phyloP scores from a whole-genome alignment of 2,113 vertebrate genomes.

The Platycercus adscitus region DNA sequence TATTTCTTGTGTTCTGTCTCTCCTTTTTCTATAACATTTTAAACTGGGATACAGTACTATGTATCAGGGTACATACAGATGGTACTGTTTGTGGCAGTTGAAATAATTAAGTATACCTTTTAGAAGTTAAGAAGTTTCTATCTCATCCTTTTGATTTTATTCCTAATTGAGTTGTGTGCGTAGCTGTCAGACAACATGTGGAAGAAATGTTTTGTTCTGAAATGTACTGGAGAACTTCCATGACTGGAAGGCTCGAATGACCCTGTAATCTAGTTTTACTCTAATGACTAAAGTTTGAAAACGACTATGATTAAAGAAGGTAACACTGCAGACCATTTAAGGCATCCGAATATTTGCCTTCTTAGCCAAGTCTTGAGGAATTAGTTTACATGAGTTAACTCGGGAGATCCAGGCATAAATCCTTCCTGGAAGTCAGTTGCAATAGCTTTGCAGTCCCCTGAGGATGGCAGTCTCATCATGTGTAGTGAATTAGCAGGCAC shows the following conservation, averaged over 20 bases:
- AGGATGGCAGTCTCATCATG: conserved; percentile 47
- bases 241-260: not conserved
- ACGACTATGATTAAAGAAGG: not conserved
- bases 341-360: not conserved
- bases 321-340: not conserved
- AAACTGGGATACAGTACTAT: not conserved
- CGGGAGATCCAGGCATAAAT: not conserved
- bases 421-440: not conserved
- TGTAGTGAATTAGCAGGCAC: not conserved
- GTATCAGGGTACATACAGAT: not conserved
- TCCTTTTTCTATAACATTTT: rapidly evolving
- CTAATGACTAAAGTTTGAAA: not conserved
- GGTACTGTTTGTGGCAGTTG: not conserved
- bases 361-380: not conserved
- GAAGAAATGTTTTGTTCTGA: not conserved
- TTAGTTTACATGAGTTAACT: not conserved
- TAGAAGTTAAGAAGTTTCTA: not conserved
- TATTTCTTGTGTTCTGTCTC: not conserved
- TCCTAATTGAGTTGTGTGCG: not conserved
- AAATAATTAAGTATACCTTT: not conserved
- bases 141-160: not conserved
- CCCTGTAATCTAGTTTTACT: not conserved
- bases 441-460: not conserved
- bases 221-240: not conserved
- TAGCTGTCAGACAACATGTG: not conserved